Evolutionary conservation across 2,888 invertebrate genomes (phyloP).

Genomic region (Eristalis arbustorum): DNA sequence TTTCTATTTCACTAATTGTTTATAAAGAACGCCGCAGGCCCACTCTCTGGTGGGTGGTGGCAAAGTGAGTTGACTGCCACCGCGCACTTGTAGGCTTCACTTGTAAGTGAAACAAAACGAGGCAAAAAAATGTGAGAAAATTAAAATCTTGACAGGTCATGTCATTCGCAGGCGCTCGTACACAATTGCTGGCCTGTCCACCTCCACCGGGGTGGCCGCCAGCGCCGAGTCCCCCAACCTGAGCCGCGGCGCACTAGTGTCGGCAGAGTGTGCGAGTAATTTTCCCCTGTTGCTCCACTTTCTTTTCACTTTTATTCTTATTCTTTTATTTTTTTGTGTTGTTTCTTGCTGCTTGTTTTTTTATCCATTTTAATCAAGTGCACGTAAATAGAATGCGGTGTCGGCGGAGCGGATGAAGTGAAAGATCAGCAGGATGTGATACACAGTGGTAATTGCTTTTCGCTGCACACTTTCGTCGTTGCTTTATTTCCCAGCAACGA

Average conservation of each 20-base stretch:
- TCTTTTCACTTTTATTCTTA: conserved; percentile 1
- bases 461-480: conserved; percentile 34
- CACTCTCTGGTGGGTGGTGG: too few species aligned
- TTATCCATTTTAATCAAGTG: conserved; percentile 60
- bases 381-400: conserved; percentile 40
- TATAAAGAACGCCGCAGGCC: conserved; percentile 31
- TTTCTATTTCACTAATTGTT: conserved; percentile 62
- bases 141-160: conserved; percentile 61
- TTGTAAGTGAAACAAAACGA: not conserved
- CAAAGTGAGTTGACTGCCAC: not conserved
- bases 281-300: conserved; percentile 47
- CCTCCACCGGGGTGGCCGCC: not conserved
- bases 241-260: not conserved
- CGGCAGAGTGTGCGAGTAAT: conserved; percentile 51
- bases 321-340: not conserved
- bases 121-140: conserved; percentile 21
- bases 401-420: not conserved
- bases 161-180: conserved; percentile 19
- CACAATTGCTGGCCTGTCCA: conserved; percentile 1
- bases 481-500: conserved; percentile 20
- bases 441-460: conserved; percentile 53
- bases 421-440: conserved; percentile 57
- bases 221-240: not conserved
- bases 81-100: not conserved
- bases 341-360: not conserved